phyloP scores from a whole-genome alignment of 2,113 vertebrate species.

The Eulemur macaco region DNA sequence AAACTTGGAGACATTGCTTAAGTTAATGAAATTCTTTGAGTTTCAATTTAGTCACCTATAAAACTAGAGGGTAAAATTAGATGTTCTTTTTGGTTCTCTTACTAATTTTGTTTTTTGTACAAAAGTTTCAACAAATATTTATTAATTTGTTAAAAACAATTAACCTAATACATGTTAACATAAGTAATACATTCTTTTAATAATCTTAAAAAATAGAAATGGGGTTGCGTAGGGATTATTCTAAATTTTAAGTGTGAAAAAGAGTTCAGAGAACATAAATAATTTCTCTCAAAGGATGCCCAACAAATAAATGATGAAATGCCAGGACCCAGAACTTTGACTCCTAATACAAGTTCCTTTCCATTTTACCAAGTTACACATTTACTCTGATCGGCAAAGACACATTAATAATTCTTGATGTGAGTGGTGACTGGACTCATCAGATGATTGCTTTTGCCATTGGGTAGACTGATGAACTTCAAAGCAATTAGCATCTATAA shows the following conservation, averaged over 20 bases:
- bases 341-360: neutral
- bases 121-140: neutral
- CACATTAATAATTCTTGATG: neutral
- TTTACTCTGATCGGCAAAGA: constrained; percentile 21
- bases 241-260: neutral
- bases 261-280: neutral
- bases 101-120: neutral
- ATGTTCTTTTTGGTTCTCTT: neutral
- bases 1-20: neutral
- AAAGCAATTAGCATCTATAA: constrained; percentile 44
- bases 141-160: neutral
- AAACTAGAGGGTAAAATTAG: constrained; percentile 19
- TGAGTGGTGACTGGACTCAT: neutral
- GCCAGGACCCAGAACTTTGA: neutral
- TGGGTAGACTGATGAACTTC: constrained; percentile 32
- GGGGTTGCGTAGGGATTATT: neutral
- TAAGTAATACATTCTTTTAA: neutral
- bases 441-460: constrained; percentile 43
- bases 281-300: neutral
- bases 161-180: neutral
- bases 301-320: constrained; percentile 7
- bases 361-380: neutral
- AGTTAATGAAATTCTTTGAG: neutral
- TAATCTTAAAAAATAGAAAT: neutral
- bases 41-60: neutral